phyloP scores from a whole-genome alignment of 2,797 vertebrate species.

The Chiroxiphia lanceolata region DNA sequence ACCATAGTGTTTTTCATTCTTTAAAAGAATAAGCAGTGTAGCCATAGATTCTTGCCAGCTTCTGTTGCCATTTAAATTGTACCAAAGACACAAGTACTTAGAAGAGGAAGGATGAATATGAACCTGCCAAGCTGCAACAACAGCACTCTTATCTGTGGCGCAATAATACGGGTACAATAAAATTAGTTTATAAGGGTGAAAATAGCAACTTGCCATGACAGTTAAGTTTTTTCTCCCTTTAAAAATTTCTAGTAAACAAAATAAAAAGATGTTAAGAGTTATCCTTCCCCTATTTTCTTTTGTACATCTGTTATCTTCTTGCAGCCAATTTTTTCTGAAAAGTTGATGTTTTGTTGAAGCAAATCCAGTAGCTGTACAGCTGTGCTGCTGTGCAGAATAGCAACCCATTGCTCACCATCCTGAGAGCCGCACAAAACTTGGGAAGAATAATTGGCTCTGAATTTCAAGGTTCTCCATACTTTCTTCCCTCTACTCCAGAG shows the following conservation, averaged over 20 bases:
- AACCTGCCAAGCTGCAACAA: neutral
- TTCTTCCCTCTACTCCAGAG: neutral
- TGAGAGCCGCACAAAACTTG: neutral
- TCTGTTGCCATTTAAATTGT: conserved; percentile 11
- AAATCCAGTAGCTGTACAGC: conserved; percentile 56
- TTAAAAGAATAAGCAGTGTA: neutral
- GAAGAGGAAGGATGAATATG: neutral
- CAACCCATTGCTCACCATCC: conserved; percentile 54
- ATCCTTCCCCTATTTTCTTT: conserved; percentile 40
- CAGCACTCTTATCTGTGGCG: neutral
- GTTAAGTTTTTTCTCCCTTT: neutral
- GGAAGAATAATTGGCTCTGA: conserved; percentile 5
- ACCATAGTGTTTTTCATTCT: neutral
- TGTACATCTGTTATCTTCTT: conserved; percentile 61
- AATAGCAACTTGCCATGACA: neutral
- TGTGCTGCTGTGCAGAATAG: conserved; percentile 58
- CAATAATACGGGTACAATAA: neutral
- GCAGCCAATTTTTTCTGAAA: conserved; percentile 32
- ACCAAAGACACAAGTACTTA: neutral
- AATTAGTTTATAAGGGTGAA: neutral
- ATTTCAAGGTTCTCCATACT: conserved; percentile 2
- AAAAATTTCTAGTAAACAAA: conserved; percentile 39
- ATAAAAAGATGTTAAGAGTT: conserved; percentile 17
- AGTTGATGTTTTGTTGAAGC: conserved; percentile 52
- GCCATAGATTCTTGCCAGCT: neutral